These are phyloP conservation scores for Rallus limicola DNA, from an alignment of 2,113 vertebrate genomes.

Conservation along the genomic window DNA sequence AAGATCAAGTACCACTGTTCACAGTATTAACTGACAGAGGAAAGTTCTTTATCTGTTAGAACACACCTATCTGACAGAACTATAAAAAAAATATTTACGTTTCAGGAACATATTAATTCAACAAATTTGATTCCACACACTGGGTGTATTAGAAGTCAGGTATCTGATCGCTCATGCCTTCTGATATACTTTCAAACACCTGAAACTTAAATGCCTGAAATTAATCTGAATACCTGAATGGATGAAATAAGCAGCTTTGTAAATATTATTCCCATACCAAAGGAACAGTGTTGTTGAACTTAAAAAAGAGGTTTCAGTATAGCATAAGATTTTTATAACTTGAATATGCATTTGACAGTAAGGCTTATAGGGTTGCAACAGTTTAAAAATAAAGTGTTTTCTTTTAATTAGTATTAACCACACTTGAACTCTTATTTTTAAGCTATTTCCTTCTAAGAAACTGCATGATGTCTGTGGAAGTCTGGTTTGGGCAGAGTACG, in stretches of 20 bases:
- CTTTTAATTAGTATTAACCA: not conserved
- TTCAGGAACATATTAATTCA: not conserved
- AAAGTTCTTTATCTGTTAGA: not conserved
- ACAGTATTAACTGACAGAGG: not conserved
- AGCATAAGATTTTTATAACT: not conserved
- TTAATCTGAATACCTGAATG: not conserved
- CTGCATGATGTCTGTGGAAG: not conserved
- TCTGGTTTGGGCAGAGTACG: not conserved
- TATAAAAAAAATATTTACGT: not conserved
- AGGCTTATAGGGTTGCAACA: not conserved
- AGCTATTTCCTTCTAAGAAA: not conserved
- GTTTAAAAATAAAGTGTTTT: not conserved
- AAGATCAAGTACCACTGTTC: not conserved
- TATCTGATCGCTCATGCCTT: not conserved
- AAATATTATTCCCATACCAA: not conserved
- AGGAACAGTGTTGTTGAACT: not conserved
- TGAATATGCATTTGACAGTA: not conserved
- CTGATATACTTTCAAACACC: not conserved
- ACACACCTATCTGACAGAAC: not conserved
- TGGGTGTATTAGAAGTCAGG: not conserved
- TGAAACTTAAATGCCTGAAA: not conserved
- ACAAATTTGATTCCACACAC: not conserved
- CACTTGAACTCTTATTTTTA: not conserved
- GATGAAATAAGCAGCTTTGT: not conserved
- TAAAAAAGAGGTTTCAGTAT: not conserved